Evolutionary conservation across 37 sponge, comb jelly and placozoan genomes (phyloP), one percentile per base, ranked within the genome.

Genomic region (Theonella swinhoei): DNA sequence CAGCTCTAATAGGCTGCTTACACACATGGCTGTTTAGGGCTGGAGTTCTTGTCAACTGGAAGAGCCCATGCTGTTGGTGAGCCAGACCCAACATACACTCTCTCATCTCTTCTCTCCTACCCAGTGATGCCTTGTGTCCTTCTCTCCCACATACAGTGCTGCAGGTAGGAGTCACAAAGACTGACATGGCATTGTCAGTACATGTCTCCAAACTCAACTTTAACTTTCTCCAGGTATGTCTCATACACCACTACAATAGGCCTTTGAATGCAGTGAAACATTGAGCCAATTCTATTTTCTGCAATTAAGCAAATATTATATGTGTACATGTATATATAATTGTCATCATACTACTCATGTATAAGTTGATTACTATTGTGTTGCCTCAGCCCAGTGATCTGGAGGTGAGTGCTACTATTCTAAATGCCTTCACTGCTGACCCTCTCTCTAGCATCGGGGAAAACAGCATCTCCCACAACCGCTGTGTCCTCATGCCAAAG

Each of bases 401-500:
- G 3, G 81, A 77, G 39, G 61, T 77, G 29, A 80, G 76, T 2
- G 30, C 72, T 8, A 39, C 76, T 40, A 29, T 78, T 5, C 54
- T 89, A 28, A 74, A 80, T 1, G 33, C 30, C 31, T 93, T 89
- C 70, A 60, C 24, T 2, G 68, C 23, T 26, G 76, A 76, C 35
- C 62, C 64, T 19, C 29, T 58, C 4, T 59, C 30, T 33, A 66
- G 73, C 32, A 76, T 93, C 23, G 36, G 28, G 17, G 90, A 89
- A 65, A 75, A 41, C 19, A 74, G 69, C 42, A 93, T 93, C 58
- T 47, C 59, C 32, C 72, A 54, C 19, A 89, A 88, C 35, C 39
- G 75, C 24, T 93, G 94, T 66, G 29, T 82, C 31, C 72, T 89
- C 11, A 70, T 93, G 28, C 94, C 94, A 62, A 89, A 89, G 94